A percentile compares a stretch with the other conserved stretches of the same genome.
Evolutionary conservation across 2,888 invertebrate species (phyloP).

Genomic region (Coelopa pilipes): DNA sequence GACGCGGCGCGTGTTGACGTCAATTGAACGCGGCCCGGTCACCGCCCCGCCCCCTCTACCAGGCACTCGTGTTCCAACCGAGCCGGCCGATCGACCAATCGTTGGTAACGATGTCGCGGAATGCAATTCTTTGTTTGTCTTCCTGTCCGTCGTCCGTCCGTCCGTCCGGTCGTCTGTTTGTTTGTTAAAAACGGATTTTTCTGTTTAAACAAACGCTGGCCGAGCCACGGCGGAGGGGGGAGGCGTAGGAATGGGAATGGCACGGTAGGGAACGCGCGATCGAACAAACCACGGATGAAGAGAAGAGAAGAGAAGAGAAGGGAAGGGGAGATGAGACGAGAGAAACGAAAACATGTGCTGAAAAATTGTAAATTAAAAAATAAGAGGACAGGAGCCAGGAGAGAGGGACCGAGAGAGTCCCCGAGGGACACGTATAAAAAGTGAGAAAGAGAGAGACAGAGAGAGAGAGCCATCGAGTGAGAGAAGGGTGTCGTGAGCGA

Average conservation of each 20-base stretch:
- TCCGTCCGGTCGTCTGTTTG: constrained; percentile 28
- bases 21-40: background rate
- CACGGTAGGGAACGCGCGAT: too few relatives aligned
- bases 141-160: constrained; percentile 17
- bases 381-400: background rate
- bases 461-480: too few relatives aligned
- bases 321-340: background rate
- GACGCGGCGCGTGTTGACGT: background rate
- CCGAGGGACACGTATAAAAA: background rate
- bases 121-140: constrained; percentile 30
- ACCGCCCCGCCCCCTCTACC: too few relatives aligned
- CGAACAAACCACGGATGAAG: too few relatives aligned
- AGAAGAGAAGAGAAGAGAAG: constrained; percentile 14
- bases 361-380: constrained; percentile 16
- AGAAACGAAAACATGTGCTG: constrained; percentile 24
- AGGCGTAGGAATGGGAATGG: too few relatives aligned
- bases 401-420: background rate
- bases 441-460: background rate
- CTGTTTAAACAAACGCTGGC: constrained; percentile 39
- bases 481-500: too few relatives aligned
- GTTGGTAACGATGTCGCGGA: constrained; percentile 6
- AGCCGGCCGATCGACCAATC: background rate
- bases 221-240: constrained; percentile 31
- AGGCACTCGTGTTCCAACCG: too few relatives aligned
- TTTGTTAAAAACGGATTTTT: constrained; percentile 34